phyloP scores from a whole-genome alignment of 1,140 invertebrate genomes.

The Drosophila hydei region DNA sequence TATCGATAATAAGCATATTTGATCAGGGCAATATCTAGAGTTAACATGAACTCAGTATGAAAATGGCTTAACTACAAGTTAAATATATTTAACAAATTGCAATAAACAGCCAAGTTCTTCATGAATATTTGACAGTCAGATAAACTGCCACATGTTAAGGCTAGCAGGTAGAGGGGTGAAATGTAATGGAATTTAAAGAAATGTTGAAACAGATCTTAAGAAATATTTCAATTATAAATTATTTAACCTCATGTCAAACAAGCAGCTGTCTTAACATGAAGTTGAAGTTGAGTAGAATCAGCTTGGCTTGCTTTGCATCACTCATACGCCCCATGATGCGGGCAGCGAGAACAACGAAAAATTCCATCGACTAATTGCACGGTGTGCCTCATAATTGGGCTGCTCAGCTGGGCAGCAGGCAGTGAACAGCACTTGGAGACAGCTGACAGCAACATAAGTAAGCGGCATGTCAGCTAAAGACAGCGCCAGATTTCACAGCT shows the following conservation, averaged over 20 bases:
- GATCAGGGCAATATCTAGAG: background rate
- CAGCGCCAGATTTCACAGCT: conserved; percentile 15
- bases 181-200: too few relatives aligned
- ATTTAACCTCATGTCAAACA: background rate
- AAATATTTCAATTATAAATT: too few relatives aligned
- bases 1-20: background rate
- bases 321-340: background rate
- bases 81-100: background rate
- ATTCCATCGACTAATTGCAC: conserved; percentile 40
- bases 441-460: conserved; percentile 20
- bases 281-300: too few relatives aligned
- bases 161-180: too few relatives aligned
- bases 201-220: background rate
- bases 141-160: background rate
- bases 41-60: too few relatives aligned
- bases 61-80: background rate
- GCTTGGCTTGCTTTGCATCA: background rate
- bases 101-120: too few relatives aligned
- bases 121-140: background rate
- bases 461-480: conserved; percentile 1
- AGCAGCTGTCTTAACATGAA: background rate
- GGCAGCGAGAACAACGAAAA: conserved; percentile 4
- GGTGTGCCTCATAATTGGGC: conserved; percentile 14
- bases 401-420: background rate
- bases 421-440: background rate